Base-by-base conservation (phyloP, 2,797 vertebrate species). In the Pipistrellus nathusii region DNA sequence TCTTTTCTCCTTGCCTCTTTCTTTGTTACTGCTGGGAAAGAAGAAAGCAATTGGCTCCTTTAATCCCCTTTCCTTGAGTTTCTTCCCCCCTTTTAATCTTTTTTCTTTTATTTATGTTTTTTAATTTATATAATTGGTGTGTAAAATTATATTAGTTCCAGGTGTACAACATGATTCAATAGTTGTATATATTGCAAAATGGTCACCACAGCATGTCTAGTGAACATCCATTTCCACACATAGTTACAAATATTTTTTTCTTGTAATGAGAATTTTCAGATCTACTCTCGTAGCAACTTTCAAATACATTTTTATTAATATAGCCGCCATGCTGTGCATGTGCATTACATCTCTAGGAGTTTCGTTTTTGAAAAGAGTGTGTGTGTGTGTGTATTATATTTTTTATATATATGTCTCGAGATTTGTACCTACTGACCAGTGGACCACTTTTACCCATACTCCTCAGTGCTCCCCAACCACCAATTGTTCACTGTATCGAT, bases 1-100 rank as follows among this genome's bases (percentile, higher is more conserved):
- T 35, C 46, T 27, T 66, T 30, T 68, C 27, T 57, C 35, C 62
- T 72, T 90, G 51, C 41, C 21, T 71, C 10, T 87, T 86, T 86
- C 44, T 66, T 59, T 80, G 30, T 90, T 82, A 94, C 32, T 71
- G 35, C n/a, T 85, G 38, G 35, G 51, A 84, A 92, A 84, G 57
- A 92, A 89, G 38, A 57, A 87, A 81, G 8, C 11, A 73, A 4
- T 46, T 85, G 41, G n/a, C 23, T 57, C 21, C 85, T 66, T 84
- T 53, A 62, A 62, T 59, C 72, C 18, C 48, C 57, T 71, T 59
- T 88, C 32, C 23, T 76, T 93, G 18, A 32, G n/a, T 85, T 51
- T 90, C 68, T 68, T 89, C 35, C 35, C 38, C 27, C 59, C 80
- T 85, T 91, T 78, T 80, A 35, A 62, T 30, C n/a, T 48, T 62